Conservation (phyloP, 2,888 invertebrate genomes). For the Ellobium chinense region DNA sequence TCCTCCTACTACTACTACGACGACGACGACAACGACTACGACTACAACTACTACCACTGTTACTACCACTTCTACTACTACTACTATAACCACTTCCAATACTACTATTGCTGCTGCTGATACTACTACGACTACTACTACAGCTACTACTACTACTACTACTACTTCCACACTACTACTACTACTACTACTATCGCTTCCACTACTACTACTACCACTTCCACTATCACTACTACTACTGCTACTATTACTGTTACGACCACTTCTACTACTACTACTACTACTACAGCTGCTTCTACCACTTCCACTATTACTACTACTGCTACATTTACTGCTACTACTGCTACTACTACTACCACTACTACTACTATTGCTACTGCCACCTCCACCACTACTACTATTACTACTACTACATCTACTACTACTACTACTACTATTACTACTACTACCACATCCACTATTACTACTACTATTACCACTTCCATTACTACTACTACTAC, state of each 20-base stretch:
- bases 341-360: neutral
- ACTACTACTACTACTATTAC: conserved; percentile 1
- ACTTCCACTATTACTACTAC: neutral
- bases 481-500: neutral
- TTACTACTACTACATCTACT: neutral
- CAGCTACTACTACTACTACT: conserved; percentile 7
- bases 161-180: too few relatives aligned
- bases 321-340: neutral
- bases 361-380: neutral
- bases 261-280: neutral
- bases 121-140: conserved; percentile 2
- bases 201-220: too few relatives aligned
- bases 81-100: neutral
- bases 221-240: too few relatives aligned
- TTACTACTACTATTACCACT: neutral
- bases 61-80: neutral
- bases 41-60: neutral
- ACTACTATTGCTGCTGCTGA: neutral
- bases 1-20: neutral
- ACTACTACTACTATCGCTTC: too few relatives aligned
- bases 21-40: neutral
- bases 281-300: neutral
- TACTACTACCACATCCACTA: neutral
- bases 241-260: neutral
- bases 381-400: neutral